A percentile compares a stretch with the other conserved stretches of the same genome.
phyloP scores from a whole-genome alignment of 2,113 vertebrate genomes.

The Sylvicapra grimmia region DNA sequence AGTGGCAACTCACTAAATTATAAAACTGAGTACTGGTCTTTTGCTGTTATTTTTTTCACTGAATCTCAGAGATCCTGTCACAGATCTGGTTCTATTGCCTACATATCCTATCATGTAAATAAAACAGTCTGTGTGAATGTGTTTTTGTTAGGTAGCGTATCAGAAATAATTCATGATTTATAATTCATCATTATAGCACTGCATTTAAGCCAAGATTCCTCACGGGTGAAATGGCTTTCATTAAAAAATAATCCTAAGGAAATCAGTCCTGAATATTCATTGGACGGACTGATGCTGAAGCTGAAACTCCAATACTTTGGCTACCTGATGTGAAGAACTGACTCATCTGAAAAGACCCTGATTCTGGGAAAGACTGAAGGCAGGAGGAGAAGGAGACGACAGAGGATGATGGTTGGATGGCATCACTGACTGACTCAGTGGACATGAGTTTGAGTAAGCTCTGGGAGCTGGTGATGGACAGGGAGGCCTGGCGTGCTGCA shows the following conservation, averaged over 20 bases:
- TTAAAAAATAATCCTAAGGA: not conserved
- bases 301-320: not conserved
- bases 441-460: not conserved
- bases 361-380: not conserved
- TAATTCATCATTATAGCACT: not conserved
- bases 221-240: not conserved
- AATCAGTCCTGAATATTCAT: not conserved
- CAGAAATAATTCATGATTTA: fast-evolving
- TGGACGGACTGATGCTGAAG: not conserved
- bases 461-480: not conserved
- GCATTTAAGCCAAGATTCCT: not conserved
- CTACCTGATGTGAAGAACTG: not conserved
- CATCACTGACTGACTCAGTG: not conserved
- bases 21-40: fast-evolving
- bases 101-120: fast-evolving
- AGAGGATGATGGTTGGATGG: not conserved
- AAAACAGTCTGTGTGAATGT: not conserved
- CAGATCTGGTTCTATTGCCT: fast-evolving
- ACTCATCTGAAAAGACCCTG: not conserved
- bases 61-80: not conserved
- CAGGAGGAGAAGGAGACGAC: not conserved
- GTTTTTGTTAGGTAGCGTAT: too few species aligned
- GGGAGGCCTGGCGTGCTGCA: not conserved
- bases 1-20: not conserved
- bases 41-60: fast-evolving